Percentiles rank a stretch among this genome's conserved stretches.
These are phyloP conservation scores for Drosophila erecta DNA, from an alignment of 1,140 invertebrate genomes.

Conservation along the genomic window DNA sequence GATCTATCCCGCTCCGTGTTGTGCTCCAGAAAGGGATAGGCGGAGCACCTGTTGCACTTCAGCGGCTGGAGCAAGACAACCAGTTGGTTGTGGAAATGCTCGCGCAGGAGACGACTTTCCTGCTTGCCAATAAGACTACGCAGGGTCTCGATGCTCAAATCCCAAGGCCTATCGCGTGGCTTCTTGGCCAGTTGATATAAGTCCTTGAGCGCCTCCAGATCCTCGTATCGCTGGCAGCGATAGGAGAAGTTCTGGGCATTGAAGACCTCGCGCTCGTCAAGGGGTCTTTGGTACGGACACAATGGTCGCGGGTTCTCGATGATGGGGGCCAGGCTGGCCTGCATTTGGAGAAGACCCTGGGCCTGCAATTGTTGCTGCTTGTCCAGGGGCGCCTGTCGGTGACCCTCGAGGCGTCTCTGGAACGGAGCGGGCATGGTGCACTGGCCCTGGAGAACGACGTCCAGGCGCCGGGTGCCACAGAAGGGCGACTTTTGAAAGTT, in stretches of 20 bases:
- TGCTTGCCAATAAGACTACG: slow-evolving; percentile 43
- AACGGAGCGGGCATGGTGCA: slow-evolving; percentile 46
- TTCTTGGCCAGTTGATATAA: slow-evolving; percentile 61
- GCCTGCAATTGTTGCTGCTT: slow-evolving; percentile 39
- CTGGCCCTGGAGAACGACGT: slow-evolving; percentile 37
- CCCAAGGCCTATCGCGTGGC: slow-evolving; percentile 67
- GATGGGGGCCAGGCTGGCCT: slow-evolving; percentile 49
- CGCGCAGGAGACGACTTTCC: slow-evolving; percentile 21
- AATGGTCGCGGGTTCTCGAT: slow-evolving; percentile 19
- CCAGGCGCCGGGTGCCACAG: slow-evolving; percentile 41
- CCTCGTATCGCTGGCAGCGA: slow-evolving; percentile 58
- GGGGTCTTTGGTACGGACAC: slow-evolving; percentile 63
- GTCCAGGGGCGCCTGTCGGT: slow-evolving; percentile 18
- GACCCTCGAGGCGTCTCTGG: slow-evolving; percentile 23
- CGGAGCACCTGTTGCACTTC: slow-evolving; percentile 26
- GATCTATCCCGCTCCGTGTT: slow-evolving; percentile 43
- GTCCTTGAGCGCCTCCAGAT: slow-evolving; percentile 63
- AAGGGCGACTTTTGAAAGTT: slow-evolving; percentile 35
- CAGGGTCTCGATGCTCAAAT: slow-evolving; percentile 46
- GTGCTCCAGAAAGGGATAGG: background rate
- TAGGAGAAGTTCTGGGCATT: slow-evolving; percentile 52
- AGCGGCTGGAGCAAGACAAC: slow-evolving; percentile 24
- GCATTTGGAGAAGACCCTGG: slow-evolving; percentile 18
- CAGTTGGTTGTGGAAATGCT: slow-evolving; percentile 35
- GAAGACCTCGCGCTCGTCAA: slow-evolving; percentile 72